Conservation (phyloP, 2,113 vertebrate genomes). For the Myiopsitta monachus region DNA sequence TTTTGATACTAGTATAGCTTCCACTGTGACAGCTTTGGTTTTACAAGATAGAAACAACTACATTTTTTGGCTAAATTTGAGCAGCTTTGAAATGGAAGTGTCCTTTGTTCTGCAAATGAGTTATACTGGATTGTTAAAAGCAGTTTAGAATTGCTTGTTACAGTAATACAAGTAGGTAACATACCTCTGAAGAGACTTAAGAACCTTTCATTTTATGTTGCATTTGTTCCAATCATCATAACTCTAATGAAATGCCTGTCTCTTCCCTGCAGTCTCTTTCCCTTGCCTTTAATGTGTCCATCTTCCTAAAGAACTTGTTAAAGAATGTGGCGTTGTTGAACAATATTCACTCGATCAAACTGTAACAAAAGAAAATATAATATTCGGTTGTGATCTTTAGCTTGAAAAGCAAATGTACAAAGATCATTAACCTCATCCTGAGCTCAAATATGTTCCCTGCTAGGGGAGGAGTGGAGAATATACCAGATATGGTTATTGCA, state of each 20-base stretch:
- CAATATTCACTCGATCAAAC: background rate
- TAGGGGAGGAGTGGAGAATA: background rate
- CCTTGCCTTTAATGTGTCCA: background rate
- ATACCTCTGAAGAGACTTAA: background rate
- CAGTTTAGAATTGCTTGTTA: background rate
- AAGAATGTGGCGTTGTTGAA: fast-evolving
- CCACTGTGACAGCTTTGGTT: background rate
- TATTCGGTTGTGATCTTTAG: background rate
- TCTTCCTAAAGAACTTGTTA: background rate
- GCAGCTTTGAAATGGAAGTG: background rate
- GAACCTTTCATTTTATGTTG: background rate
- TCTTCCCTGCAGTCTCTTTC: background rate
- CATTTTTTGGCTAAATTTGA: background rate
- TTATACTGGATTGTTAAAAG: background rate
- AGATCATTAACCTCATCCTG: background rate
- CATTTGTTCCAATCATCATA: background rate
- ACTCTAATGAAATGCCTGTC: background rate
- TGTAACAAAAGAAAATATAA: background rate
- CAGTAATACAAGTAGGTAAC: background rate
- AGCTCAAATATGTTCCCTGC: background rate
- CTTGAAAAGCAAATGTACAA: background rate
- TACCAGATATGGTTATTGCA: background rate
- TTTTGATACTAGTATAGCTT: background rate
- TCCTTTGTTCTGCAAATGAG: background rate
- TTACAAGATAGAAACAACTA: background rate